Percentiles rank a stretch among this genome's conserved stretches.
Conservation (phyloP, 2,888 invertebrate genomes). For the Operophtera brumata region DNA sequence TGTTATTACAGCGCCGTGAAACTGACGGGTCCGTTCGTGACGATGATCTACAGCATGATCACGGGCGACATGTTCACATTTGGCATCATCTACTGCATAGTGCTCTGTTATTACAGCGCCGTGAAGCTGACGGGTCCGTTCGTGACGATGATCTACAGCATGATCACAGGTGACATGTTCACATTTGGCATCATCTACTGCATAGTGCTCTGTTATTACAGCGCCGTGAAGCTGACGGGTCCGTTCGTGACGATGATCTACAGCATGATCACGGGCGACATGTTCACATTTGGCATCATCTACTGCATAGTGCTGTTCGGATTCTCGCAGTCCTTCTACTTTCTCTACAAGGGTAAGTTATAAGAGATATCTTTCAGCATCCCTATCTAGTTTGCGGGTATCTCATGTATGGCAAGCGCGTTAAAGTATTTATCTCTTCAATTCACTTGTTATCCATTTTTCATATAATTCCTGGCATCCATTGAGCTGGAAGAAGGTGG, state of each 20-base stretch:
- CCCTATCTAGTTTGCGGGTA: background rate
- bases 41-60: slow-evolving; percentile 99
- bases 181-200: slow-evolving; percentile 98
- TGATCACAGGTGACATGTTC: slow-evolving; percentile 99
- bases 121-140: slow-evolving; percentile 98
- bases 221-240: slow-evolving; percentile 96
- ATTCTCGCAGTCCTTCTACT: slow-evolving; percentile 97
- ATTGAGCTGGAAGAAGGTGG: too few relatives aligned
- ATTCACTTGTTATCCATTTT: too few relatives aligned
- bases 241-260: slow-evolving; percentile 99
- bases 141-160: slow-evolving; percentile 99
- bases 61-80: slow-evolving; percentile 99
- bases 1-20: slow-evolving; percentile 89
- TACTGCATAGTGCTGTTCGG: slow-evolving; percentile 96
- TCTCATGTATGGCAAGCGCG: too few relatives aligned
- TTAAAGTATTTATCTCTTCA: too few relatives aligned
- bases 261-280: slow-evolving; percentile 99
- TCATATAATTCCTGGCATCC: too few relatives aligned
- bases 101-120: slow-evolving; percentile 89
- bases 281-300: slow-evolving; percentile 99
- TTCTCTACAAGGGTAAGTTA: slow-evolving; percentile 89
- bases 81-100: slow-evolving; percentile 97
- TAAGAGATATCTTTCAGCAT: background rate
- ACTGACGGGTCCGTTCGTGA: slow-evolving; percentile 98
- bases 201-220: slow-evolving; percentile 88